Base-by-base conservation (phyloP, 2,113 vertebrate species). In the Fulmarus glacialis region DNA sequence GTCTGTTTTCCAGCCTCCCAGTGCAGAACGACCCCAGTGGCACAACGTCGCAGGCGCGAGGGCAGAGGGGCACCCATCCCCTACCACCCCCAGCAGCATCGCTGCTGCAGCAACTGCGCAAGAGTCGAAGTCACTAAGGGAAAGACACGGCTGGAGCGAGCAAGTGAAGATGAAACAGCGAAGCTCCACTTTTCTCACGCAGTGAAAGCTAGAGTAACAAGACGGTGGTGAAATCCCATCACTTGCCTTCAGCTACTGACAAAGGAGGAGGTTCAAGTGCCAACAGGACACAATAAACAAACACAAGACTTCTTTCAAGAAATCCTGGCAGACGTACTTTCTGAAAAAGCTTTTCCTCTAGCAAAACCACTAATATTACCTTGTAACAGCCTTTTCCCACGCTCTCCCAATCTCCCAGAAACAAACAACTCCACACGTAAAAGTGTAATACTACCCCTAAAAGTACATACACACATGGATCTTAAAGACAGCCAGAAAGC, bases 11-110 rank as follows among this genome's bases (percentile, higher is more conserved):
- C 22, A 82, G 60, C 53, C 60, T 48, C 58, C 11, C 30, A 26
- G 40, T 3, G 45, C 78, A 79, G 36, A 63, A 62, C 0, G 1
- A 32, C 24, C 45, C 29, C 70, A 55, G 52, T 20, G 45, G 66
- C 47, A 24, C 0, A 0, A 42, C 0, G 3, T 29, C 32, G 40
- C 42, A 34, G 34, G 56, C 1, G 9, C 0, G 0, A 48, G 45
- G 42, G 52, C 32, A 13, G 17, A 79, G 67, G 15, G 36, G 56
- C 20, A 72, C 29, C 56, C 78, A 19, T 4, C 5, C 62, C 24
- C 42, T 43, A 29, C 17, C n/a, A 67, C 40, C 73, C 68, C 22
- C 59, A 36, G 3, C 52, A 68, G 56, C 24, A 43, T 7, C 62
- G 62, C 71, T 48, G 58, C 43, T 20, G 45, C 8, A 53, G 42